Base-by-base conservation (phyloP, 2,888 invertebrate species). In the Lysandra coridon region DNA sequence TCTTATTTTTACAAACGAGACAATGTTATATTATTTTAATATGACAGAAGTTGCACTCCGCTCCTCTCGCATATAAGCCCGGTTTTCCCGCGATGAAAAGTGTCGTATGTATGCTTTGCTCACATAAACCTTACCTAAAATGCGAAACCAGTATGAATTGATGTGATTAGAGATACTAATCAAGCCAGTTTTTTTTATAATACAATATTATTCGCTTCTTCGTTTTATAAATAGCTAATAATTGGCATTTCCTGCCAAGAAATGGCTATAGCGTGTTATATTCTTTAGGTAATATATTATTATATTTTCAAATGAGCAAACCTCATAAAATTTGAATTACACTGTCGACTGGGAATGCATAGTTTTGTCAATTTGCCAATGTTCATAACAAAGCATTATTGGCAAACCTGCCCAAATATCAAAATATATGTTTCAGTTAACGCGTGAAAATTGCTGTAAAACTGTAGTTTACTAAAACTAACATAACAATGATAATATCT, bases 291-390 rank as follows among this genome's bases (percentile, higher is more conserved):
- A 12, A 53, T 12, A 53, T 12, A 64, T 23, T 10, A 23, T n/a
- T 57, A 6, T 62, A 4, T 7, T 30, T 30, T 64, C 30, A 64
- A 64, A 23, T 64, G 64, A 64, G 64, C 64, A 62, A 62, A 33
- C 30, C 12, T 37, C 69, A 69, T 69, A 69, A 69, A 69, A 69
- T 69, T 37, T 33, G 37, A 79, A 79, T 84, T 83, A 83, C 83
- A 80, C 77, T 81, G 83, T 80, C 82, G 84, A 82, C 84, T 82
- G 85, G 80, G 85, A 86, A 86, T 85, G 85, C 83, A 85, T 81
- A 80, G 75, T 80, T 79, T 82, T 85, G 86, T 82, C 83, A 84
- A 64, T 81, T 82, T 84, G 87, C 85, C 86, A 86, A 85, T 82
- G 81, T 60, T 60, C 40, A 44, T 77, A 44, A 44, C 17, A 57